Evolutionary conservation across 2,888 invertebrate genomes (phyloP), one percentile per base, ranked within the genome.

Genomic region (Brachynemurus nebulosus): DNA sequence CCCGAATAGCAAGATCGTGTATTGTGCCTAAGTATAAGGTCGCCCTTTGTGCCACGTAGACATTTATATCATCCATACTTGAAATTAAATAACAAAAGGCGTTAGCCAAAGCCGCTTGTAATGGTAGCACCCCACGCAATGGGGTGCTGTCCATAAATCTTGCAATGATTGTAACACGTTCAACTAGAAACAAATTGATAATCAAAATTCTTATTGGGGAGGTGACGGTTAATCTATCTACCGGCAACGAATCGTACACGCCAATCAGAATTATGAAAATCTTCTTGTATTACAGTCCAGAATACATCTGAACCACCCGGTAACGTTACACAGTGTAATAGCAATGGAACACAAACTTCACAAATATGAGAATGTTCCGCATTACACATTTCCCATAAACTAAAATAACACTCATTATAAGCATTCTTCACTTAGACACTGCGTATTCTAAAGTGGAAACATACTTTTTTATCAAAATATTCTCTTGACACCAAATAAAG

Each of bases 1-100:
- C 89, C 66, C 81, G 80, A 43, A 95, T 74, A 42, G 93, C 86
- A 42, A 80, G 73, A 57, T 90, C 88, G 60, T 93, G 93, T 55
- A 97, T 80, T 12, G 93, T 93, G 53, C 95, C 93, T 45, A 96
- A 74, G 63, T 90, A 91, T 2, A 95, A 71, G 1, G 90, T 86
- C 3, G 95, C 83, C 53, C 92, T 72, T 64, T 97, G 96, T 1
- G 96, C 92, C 2, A 98, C 95, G 53, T 91, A 84, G 12, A 95
- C 86, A 65, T 90, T 92, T 48, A 81, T 79, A 64, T 98, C 98
- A 65, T 96, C 93, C 78, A 97, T 85, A 56, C 92, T 88, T 44
- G 90, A 89, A 53, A 98, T 86, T 45, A 97, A 73, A 63, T 95
- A 92, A 65, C 93, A 96, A 71, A 97, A 96, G 2, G 95, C 91